Evolutionary conservation across 2,113 vertebrate species (phyloP).

Genomic region (Ciconia maguari): DNA sequence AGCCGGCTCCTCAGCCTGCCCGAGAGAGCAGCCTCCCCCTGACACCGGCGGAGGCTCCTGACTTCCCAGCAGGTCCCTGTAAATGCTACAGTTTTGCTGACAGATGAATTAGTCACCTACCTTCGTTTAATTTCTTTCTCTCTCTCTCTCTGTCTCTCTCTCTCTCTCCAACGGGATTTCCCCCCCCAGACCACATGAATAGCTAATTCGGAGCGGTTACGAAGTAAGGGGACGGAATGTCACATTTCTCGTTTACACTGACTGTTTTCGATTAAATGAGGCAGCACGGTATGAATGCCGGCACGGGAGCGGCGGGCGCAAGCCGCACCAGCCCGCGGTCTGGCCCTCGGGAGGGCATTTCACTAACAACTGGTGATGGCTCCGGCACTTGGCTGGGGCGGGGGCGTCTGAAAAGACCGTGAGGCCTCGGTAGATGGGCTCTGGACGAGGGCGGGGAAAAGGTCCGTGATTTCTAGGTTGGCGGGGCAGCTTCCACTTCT

Average conservation of each 20-base stretch:
- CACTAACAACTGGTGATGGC: not conserved
- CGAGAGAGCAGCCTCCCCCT: not conserved
- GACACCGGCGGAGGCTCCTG: not conserved
- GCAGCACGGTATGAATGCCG: not conserved
- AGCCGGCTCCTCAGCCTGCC: not conserved
- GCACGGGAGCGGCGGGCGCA: not conserved
- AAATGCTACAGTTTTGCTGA: not conserved
- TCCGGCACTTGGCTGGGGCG: not conserved
- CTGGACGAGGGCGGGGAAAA: not conserved
- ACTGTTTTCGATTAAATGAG: not conserved
- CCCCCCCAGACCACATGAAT: accelerated
- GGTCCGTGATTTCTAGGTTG: not conserved
- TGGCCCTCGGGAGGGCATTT: not conserved
- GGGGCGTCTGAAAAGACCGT: not conserved
- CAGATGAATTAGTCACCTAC: not conserved
- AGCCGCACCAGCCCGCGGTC: not conserved
- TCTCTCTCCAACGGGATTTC: not conserved
- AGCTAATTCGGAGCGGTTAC: not conserved
- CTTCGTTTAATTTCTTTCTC: not conserved
- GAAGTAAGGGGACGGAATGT: not conserved
- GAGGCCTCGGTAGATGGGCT: not conserved
- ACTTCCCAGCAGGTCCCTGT: not conserved
- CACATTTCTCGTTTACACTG: not conserved
- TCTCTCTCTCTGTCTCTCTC: not conserved
- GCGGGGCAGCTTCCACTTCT: not conserved